Percentiles rank a stretch among this genome's conserved stretches.
Conservation (phyloP, 2,888 invertebrate species). For the Pheosia gnoma region DNA sequence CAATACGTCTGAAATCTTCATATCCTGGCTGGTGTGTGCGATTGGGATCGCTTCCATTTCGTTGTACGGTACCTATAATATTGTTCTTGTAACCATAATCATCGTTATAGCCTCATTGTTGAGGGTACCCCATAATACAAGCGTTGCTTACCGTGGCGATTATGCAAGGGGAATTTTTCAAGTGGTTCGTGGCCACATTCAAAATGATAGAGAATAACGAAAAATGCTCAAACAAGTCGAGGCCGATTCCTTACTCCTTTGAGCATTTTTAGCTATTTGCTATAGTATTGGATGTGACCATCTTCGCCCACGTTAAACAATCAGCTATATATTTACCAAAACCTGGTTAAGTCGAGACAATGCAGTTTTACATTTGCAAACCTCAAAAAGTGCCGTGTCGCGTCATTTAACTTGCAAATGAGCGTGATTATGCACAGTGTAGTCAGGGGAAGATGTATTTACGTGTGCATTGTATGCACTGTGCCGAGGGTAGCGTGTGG, state of each 20-base stretch:
- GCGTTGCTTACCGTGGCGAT: no score
- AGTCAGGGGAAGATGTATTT: conserved; percentile 72
- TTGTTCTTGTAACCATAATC: no score
- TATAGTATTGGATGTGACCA: conserved; percentile 5
- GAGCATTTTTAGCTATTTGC: background rate
- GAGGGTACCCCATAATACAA: no score
- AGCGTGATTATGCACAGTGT: conserved; percentile 74
- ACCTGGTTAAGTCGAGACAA: conserved; percentile 58
- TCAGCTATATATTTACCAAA: conserved; percentile 26
- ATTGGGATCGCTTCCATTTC: no score
- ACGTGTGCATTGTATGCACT: conserved; percentile 75
- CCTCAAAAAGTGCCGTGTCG: conserved; percentile 73
- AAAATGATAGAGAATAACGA: no score
- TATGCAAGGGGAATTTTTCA: no score
- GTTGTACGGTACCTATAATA: no score
- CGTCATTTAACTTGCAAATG: conserved; percentile 80
- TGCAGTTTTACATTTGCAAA: conserved; percentile 71
- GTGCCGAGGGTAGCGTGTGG: conserved; percentile 63
- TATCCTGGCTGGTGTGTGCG: background rate
- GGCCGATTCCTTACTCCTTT: conserved; percentile 13
- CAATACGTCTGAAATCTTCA: conserved; percentile 51
- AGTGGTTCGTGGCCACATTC: no score
- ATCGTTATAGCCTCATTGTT: no score
- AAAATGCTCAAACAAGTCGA: no score
- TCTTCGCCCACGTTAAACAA: conserved; percentile 8